Evolutionary conservation across 2,888 invertebrate genomes (phyloP).

Genomic region (Ariolimax columbianus): DNA sequence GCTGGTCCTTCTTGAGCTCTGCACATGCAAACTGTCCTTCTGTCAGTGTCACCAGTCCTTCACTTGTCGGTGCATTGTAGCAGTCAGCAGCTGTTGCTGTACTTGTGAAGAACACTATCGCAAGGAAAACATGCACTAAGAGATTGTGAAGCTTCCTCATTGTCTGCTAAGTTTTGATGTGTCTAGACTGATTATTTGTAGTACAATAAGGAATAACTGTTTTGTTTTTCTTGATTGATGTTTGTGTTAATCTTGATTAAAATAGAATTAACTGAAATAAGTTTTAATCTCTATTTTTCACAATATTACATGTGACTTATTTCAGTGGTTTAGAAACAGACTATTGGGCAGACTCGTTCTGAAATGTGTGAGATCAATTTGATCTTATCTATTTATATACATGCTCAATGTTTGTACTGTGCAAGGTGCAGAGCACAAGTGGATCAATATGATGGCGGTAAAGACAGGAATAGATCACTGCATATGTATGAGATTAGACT

Average conservation of each 20-base stretch:
- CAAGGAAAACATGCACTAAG: background rate
- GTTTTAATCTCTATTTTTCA: too few relatives aligned
- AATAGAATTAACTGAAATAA: too few relatives aligned
- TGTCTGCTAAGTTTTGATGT: background rate
- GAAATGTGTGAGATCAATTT: background rate
- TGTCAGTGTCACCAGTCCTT: background rate
- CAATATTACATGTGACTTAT: too few relatives aligned
- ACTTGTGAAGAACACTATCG: background rate
- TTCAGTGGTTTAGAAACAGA: background rate
- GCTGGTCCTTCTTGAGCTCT: background rate
- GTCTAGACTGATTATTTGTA: background rate
- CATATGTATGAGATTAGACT: too few relatives aligned
- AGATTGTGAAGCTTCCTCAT: background rate
- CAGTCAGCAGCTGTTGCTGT: background rate
- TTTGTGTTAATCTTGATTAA: too few relatives aligned
- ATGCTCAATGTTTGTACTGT: background rate
- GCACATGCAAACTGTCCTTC: constrained; percentile 16
- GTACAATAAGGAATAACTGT: background rate
- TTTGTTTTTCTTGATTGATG: background rate
- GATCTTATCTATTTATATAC: background rate
- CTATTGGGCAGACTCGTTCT: background rate
- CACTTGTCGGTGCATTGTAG: constrained; percentile 7
- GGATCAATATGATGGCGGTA: background rate
- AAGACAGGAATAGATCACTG: background rate
- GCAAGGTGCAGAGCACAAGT: background rate